Conservation (phyloP, 2,888 invertebrate genomes). For the Yponomeuta evonymella region DNA sequence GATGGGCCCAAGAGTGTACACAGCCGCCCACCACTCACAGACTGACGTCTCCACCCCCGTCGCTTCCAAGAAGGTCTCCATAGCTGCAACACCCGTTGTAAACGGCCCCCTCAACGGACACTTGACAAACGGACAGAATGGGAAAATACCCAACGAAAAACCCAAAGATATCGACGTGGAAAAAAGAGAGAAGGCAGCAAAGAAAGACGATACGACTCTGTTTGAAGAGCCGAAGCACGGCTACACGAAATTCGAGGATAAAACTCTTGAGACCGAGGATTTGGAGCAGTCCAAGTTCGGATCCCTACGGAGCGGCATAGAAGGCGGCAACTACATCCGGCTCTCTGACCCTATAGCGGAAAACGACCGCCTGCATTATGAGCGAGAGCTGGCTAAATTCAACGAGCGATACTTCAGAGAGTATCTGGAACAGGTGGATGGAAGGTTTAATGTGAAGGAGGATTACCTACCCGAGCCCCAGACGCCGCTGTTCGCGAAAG, state of each 20-base stretch:
- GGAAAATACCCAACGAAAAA: slow-evolving; percentile 1
- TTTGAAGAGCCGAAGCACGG: slow-evolving; percentile 46
- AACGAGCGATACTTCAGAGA: slow-evolving; percentile 63
- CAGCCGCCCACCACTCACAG: slow-evolving; percentile 56
- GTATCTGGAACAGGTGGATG: slow-evolving; percentile 55
- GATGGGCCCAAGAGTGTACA: slow-evolving; percentile 73
- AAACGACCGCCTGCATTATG: slow-evolving; percentile 57
- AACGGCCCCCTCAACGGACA: slow-evolving; percentile 34
- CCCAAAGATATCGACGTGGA: slow-evolving; percentile 56
- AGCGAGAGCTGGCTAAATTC: slow-evolving; percentile 63
- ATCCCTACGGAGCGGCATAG: slow-evolving; percentile 58
- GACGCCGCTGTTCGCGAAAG: slow-evolving; percentile 67
- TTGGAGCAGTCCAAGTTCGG: slow-evolving; percentile 66
- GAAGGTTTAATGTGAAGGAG: slow-evolving; percentile 55
- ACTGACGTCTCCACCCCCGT: slow-evolving; percentile 50
- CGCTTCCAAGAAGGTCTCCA: slow-evolving; percentile 52
- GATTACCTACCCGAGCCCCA: slow-evolving; percentile 66
- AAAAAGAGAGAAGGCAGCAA: slow-evolving; percentile 37
- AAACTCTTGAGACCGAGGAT: slow-evolving; percentile 38
- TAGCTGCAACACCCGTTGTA: slow-evolving; percentile 34
- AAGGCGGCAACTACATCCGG: slow-evolving; percentile 57
- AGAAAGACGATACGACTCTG: slow-evolving; percentile 39
- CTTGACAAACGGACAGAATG: slow-evolving; percentile 23
- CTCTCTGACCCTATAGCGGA: slow-evolving; percentile 59
- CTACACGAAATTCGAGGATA: slow-evolving; percentile 45